Conservation (phyloP, 2,888 invertebrate species). For the Tenthredo livida region DNA sequence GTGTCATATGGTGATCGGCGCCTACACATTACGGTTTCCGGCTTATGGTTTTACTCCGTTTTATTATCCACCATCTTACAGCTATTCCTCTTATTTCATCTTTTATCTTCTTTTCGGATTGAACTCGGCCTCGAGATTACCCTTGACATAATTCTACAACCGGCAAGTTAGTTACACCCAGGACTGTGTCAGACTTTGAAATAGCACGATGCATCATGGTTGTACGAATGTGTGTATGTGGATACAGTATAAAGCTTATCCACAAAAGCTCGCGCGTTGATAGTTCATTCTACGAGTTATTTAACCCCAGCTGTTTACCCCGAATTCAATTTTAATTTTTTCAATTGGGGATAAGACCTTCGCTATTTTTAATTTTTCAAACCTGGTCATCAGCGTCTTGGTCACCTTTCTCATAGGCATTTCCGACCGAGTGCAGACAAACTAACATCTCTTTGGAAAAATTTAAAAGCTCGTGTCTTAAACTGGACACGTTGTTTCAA, state of each 20-base stretch:
- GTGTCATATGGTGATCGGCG: not conserved
- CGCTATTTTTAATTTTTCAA: too few species aligned
- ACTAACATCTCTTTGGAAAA: too few species aligned
- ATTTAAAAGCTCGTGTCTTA: too few species aligned
- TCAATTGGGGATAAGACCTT: not conserved
- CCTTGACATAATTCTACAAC: conserved; percentile 35
- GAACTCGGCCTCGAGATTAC: conserved; percentile 29
- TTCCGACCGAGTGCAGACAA: too few species aligned
- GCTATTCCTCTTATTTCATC: not conserved
- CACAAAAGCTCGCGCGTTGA: not conserved
- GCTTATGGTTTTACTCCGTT: not conserved
- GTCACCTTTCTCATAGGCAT: too few species aligned
- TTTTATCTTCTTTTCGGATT: not conserved
- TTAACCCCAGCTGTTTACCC: not conserved
- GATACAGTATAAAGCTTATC: not conserved
- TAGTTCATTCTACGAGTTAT: not conserved
- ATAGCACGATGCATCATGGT: conserved; percentile 33
- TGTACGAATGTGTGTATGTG: not conserved
- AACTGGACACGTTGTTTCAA: not conserved
- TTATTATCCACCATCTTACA: not conserved
- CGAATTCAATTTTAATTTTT: not conserved
- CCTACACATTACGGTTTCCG: not conserved
- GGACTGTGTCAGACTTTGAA: conserved; percentile 44
- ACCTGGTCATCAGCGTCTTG: too few species aligned
- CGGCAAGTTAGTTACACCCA: not conserved